Evolutionary conservation across 2,113 vertebrate species (phyloP).

Genomic region (Phalacrocorax aristotelis): DNA sequence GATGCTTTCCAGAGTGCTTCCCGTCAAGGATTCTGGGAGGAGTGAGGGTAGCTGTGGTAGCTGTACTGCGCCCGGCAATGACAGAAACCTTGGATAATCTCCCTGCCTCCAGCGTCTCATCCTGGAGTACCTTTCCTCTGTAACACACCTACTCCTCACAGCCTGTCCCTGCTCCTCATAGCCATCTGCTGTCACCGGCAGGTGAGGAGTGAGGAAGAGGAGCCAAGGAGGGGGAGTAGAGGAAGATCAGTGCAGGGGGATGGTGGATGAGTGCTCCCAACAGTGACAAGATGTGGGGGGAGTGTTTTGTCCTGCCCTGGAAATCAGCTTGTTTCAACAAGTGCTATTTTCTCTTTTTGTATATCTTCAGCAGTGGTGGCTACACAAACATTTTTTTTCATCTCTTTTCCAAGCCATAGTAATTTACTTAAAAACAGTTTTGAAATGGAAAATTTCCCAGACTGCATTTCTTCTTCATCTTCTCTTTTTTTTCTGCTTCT

Average conservation of each 20-base stretch:
- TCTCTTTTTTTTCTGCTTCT: background rate
- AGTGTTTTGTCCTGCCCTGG: background rate
- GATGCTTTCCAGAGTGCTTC: background rate
- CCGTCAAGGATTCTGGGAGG: accelerated
- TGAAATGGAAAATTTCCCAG: background rate
- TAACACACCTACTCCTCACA: background rate
- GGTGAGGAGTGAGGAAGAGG: background rate
- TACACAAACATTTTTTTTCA: background rate
- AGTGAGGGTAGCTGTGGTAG: accelerated
- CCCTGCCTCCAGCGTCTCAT: background rate
- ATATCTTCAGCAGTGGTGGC: background rate
- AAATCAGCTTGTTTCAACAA: background rate
- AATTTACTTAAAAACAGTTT: background rate
- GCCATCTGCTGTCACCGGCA: background rate
- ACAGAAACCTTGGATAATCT: background rate
- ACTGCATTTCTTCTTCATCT: background rate
- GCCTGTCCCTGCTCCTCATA: background rate
- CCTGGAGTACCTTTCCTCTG: background rate
- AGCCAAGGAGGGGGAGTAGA: background rate
- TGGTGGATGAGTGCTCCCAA: background rate
- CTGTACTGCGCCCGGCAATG: background rate
- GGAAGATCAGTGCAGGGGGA: accelerated
- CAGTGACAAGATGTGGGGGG: background rate
- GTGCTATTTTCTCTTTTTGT: background rate
- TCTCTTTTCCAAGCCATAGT: background rate